phyloP scores from a whole-genome alignment of 2,797 vertebrate species.

The Cetoscarus ocellatus region DNA sequence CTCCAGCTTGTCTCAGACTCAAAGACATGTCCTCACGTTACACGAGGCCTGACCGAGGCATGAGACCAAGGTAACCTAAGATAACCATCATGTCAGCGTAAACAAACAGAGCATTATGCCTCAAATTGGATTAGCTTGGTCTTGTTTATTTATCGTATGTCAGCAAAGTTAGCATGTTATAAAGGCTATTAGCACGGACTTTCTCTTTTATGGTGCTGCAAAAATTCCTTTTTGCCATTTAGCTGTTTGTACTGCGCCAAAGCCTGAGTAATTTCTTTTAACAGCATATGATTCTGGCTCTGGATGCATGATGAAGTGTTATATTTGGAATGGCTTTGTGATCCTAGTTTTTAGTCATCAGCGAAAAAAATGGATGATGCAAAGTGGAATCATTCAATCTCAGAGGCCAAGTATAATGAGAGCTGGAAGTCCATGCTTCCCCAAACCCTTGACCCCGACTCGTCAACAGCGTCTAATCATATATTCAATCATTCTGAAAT shows the following conservation, averaged over 20 bases:
- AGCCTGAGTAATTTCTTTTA: slow-evolving; percentile 62
- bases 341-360: slow-evolving; percentile 52
- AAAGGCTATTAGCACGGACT: slow-evolving; percentile 39
- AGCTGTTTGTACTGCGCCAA: slow-evolving; percentile 45
- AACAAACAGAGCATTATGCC: slow-evolving; percentile 37
- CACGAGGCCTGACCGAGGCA: slow-evolving; percentile 16
- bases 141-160: slow-evolving; percentile 35
- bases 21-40: slow-evolving; percentile 29
- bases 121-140: slow-evolving; percentile 27
- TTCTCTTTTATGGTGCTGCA: slow-evolving; percentile 53
- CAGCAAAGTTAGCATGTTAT: slow-evolving; percentile 28
- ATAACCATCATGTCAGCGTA: slow-evolving; percentile 34
- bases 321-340: slow-evolving; percentile 49
- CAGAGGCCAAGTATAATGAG: slow-evolving; percentile 56
- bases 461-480: slow-evolving; percentile 74
- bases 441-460: slow-evolving; percentile 58
- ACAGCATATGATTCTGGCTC: slow-evolving; percentile 39
- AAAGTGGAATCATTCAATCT: slow-evolving; percentile 67
- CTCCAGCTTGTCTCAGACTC: slow-evolving; percentile 4
- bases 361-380: slow-evolving; percentile 58
- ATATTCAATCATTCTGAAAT: slow-evolving; percentile 72
- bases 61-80: slow-evolving; percentile 35
- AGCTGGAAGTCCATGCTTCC: slow-evolving; percentile 60
- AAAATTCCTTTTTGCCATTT: slow-evolving; percentile 53
- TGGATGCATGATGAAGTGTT: slow-evolving; percentile 65